Evolutionary conservation across 2,113 vertebrate species (phyloP), one percentile per base, ranked within the genome.

Genomic region (Promerops cafer): DNA sequence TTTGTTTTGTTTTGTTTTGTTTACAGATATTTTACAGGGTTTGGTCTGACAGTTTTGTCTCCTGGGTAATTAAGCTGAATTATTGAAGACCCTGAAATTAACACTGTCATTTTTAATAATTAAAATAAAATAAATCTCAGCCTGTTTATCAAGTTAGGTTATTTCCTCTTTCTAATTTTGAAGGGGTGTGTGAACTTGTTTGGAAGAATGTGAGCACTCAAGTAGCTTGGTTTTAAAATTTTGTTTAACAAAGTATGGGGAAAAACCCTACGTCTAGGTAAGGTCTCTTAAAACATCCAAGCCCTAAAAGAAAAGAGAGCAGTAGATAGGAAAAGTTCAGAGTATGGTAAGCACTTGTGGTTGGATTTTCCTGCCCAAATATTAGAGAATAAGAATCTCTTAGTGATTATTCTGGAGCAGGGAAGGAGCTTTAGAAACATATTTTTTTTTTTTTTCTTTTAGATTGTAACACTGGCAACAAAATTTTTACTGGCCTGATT

Each of bases 1-100:
- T 86, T 83, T 90, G 84, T 23, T 93, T 93, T 0, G 10, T 53
- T 86, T 83, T 90, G 84, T 23, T 93, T 93, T 87, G 71, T 94
- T 87, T 89, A 89, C 68, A 26, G 69, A n/a, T 94, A 28, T 89
- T 94, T 92, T 59, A 83, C 47, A 35, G 78, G 18, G 69, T 83
- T 86, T 11, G 7, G 63, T 64, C 76, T 87, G 81, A 39, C 77
- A 26, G 92, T 95, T 87, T 94, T 95, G 87, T 93, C 91, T 96
- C 81, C 35, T 66, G 87, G 27, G 77, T 94, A 95, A 96, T 96
- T 90, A 91, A 85, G 72, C 39, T 96, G 83, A 96, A 92, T 96
- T 95, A 94, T 91, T 96, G 93, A 95, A 95, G 70, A 74, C 54
- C 39, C 30, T 87, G 91, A 85, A 93, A 94, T 94, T 42, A 95